Conservation (phyloP, 2,113 vertebrate species). For the Microcebus murinus region DNA sequence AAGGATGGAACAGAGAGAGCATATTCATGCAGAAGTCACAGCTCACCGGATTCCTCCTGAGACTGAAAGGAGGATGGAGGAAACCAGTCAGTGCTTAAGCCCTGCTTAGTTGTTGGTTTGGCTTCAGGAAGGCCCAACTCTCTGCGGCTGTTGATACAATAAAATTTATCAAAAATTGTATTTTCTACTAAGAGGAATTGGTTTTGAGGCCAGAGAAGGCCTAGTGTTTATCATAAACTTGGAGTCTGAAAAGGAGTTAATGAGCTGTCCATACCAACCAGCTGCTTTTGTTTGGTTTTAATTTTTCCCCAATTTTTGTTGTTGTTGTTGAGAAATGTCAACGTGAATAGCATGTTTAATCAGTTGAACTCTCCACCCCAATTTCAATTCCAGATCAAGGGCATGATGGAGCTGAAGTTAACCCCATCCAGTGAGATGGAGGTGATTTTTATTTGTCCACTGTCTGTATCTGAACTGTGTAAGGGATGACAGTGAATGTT, state of each 20-base stretch:
- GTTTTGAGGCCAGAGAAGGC: background rate
- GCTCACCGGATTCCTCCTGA: background rate
- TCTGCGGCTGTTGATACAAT: background rate
- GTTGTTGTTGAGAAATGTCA: background rate
- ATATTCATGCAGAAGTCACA: background rate
- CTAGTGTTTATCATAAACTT: background rate
- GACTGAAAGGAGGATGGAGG: background rate
- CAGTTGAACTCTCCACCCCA: background rate
- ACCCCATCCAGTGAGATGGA: background rate
- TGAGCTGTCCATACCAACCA: background rate
- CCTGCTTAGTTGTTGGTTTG: background rate
- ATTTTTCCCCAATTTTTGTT: background rate
- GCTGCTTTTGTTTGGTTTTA: background rate
- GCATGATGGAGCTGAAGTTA: background rate
- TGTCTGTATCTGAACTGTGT: background rate
- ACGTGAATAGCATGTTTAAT: background rate
- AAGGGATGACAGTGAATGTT: background rate
- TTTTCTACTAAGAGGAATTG: background rate
- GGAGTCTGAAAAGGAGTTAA: background rate
- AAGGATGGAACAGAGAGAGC: background rate
- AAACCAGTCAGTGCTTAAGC: fast-evolving
- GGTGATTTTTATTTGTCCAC: background rate
- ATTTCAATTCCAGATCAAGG: background rate
- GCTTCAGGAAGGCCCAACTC: background rate
- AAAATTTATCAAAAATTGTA: background rate